phyloP scores from a whole-genome alignment of 2,888 invertebrate species.

The Lamellibrachia satsuma region DNA sequence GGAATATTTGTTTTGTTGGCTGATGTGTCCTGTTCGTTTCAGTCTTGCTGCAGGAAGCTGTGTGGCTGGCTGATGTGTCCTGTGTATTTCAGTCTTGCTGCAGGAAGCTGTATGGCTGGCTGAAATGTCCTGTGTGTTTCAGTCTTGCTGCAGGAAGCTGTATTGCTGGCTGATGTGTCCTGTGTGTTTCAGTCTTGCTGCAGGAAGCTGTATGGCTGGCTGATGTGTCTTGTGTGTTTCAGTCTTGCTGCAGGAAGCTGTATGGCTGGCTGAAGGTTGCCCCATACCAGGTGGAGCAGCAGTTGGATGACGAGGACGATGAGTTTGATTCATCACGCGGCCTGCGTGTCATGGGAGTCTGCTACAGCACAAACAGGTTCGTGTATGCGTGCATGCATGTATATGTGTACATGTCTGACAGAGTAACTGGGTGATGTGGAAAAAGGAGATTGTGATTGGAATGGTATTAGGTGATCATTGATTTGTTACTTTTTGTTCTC shows the following conservation, averaged over 20 bases:
- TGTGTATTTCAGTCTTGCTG: conserved; percentile 74
- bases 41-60: no score
- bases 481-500: no score
- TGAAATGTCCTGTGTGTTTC: no score
- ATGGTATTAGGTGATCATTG: neutral
- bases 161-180: no score
- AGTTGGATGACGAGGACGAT: conserved; percentile 81
- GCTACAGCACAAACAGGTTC: conserved; percentile 69
- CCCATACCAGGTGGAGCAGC: conserved; percentile 81
- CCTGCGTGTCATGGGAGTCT: conserved; percentile 85
- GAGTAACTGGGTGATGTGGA: neutral
- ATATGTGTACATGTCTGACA: neutral
- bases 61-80: no score
- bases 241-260: conserved; percentile 83
- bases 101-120: conserved; percentile 75
- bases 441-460: neutral
- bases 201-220: conserved; percentile 84
- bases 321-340: conserved; percentile 83
- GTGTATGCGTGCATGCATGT: neutral
- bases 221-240: neutral
- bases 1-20: no score
- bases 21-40: no score
- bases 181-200: conserved; percentile 74
- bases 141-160: no score
- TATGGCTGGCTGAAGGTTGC: conserved; percentile 91